Conservation (phyloP, 1,140 invertebrate genomes). For the Muscidifurax raptorellus region DNA sequence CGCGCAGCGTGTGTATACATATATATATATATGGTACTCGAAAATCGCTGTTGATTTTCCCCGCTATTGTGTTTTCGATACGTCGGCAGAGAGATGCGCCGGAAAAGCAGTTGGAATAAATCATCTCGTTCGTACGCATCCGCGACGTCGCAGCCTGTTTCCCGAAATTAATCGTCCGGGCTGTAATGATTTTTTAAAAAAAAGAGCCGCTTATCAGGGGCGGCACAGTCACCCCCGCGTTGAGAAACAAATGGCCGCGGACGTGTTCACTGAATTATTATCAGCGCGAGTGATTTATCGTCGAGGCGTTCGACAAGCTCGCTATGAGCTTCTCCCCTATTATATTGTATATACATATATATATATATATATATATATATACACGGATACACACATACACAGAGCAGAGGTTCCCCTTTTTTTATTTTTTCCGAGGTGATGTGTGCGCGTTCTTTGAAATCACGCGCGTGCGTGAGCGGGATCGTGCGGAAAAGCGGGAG, state of each 20-base stretch:
- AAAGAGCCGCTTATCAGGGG: not conserved
- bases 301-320: not conserved
- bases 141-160: not conserved
- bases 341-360: not conserved
- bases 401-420: not conserved
- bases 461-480: not conserved
- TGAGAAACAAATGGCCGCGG: slow-evolving; percentile 37
- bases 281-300: slow-evolving; percentile 18
- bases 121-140: not conserved
- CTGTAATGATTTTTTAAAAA: not conserved
- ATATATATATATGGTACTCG: no score
- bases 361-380: not conserved
- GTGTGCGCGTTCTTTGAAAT: not conserved
- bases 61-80: no score
- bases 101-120: not conserved
- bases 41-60: not conserved
- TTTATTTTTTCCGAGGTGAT: not conserved
- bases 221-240: not conserved
- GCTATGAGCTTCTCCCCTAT: not conserved
- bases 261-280: slow-evolving; percentile 42
- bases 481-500: not conserved
- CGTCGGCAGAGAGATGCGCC: not conserved
- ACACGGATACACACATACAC: no score
- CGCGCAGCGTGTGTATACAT: not conserved
- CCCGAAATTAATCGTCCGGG: not conserved